Conservation (phyloP, 37 sponge, comb jelly and placozoan species). For the Geodia barretti region DNA sequence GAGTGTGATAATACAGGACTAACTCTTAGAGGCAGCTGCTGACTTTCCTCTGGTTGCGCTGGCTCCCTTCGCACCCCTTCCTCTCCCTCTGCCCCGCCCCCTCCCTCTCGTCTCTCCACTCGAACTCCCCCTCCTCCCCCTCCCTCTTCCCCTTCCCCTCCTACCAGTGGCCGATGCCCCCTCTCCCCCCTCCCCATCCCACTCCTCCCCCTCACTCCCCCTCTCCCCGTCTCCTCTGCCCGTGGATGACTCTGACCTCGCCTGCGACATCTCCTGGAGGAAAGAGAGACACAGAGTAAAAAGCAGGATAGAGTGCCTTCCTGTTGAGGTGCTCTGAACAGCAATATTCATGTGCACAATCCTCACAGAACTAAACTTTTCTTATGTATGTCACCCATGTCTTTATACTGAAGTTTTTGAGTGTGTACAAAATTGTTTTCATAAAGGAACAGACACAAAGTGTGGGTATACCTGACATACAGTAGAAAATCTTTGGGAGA, state of each 20-base stretch:
- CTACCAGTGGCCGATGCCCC: slow-evolving; percentile 13
- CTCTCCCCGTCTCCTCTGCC: neutral
- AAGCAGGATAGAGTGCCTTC: too few species aligned
- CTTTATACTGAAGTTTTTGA: too few species aligned
- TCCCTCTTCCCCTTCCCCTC: slow-evolving; percentile 10
- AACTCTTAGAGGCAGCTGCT: neutral
- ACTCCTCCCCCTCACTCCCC: neutral
- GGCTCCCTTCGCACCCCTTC: neutral
- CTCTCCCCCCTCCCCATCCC: slow-evolving; percentile 6
- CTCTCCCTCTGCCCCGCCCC: slow-evolving; percentile 15
- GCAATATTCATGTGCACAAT: too few species aligned
- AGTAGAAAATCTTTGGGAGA: too few species aligned
- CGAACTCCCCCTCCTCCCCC: slow-evolving; percentile 17
- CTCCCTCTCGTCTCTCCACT: slow-evolving; percentile 38
- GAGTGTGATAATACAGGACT: neutral
- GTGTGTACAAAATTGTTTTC: too few species aligned
- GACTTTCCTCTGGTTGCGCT: neutral
- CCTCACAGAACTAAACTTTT: too few species aligned
- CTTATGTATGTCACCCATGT: too few species aligned
- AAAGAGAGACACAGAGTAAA: too few species aligned
- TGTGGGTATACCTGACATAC: too few species aligned
- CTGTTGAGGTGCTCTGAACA: too few species aligned
- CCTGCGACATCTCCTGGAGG: neutral
- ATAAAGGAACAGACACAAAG: too few species aligned
- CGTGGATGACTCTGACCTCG: neutral